Base-by-base conservation (phyloP, 2,888 invertebrate genomes). In the Caenorhabditis sp. region DNA sequence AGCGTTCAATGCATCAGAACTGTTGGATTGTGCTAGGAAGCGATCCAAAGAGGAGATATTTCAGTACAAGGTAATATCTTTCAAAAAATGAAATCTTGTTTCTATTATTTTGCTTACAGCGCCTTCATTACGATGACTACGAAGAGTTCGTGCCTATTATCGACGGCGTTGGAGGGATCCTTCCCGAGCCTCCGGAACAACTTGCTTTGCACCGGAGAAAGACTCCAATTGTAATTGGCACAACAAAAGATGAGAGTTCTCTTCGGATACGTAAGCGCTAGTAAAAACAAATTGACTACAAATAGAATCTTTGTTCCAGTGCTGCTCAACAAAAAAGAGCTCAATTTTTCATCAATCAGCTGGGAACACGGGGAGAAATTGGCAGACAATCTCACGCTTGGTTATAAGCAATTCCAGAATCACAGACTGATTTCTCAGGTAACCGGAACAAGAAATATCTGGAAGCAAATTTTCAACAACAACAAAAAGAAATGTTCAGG, bases 61-160 rank as follows among this genome's bases (percentile, higher is more conserved):
- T 40, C 85, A 88, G 53, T 88, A 88, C 51, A 87, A 85, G 67
- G 89, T 88, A n/a, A 71, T 56, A 37, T 13, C 18, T 18, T 40
- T 47, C 47, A 28, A 47, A n/a, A 18, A n/a, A 5, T 40, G 2
- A 40, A 11, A 11, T 11, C 40, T 5, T 32, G 32, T 6, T 32
- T 32, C n/a, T n/a, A 32, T 6, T 13, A 13, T 40, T 13, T 13
- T 47, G 47, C 50, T 80, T 78, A 8, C 69, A 85, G 84, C 50
- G 83, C 2, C 50, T 82, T 3, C 81, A 77, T 11, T 88, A 84
- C 71, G 88, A 89, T 64, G 92, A 92, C 53, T 92, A 92, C 79
- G 88, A 90, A 62, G 89, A 91, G 40, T 92, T 89, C 56, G 91
- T 91, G 20, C 92, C 92, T 6, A 88, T 90, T 13, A 87, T 92